These are phyloP conservation scores for Pionites leucogaster DNA, from an alignment of 2,113 vertebrate genomes.

Conservation along the genomic window DNA sequence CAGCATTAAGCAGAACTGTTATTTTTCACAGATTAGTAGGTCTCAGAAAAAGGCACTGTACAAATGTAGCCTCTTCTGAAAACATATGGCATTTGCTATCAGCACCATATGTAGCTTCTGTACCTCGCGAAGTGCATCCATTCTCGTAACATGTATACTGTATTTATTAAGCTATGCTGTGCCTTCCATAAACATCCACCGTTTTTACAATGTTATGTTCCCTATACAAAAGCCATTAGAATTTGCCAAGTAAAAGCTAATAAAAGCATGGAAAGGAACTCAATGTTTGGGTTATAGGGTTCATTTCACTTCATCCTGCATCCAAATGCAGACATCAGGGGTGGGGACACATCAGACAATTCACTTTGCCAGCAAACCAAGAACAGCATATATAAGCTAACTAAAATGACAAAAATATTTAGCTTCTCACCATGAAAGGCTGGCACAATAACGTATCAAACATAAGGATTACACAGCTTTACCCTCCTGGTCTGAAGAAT, in stretches of 20 bases:
- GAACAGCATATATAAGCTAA: conserved; percentile 13
- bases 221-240: neutral
- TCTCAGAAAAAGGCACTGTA: conserved; percentile 34
- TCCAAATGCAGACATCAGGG: conserved; percentile 42
- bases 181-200: conserved; percentile 43
- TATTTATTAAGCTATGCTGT: conserved; percentile 53
- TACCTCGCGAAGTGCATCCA: conserved; percentile 33
- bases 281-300: conserved; percentile 17
- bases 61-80: conserved; percentile 39
- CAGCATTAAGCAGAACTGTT: conserved; percentile 26
- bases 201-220: neutral
- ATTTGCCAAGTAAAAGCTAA: conserved; percentile 50
- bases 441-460: conserved; percentile 30
- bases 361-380: conserved; percentile 7
- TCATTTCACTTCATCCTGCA: conserved; percentile 45
- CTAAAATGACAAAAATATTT: conserved; percentile 60
- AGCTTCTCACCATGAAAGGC: conserved; percentile 33
- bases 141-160: neutral
- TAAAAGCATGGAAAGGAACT: conserved; percentile 14
- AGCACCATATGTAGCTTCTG: conserved; percentile 63
- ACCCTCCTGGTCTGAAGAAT: neutral
- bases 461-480: conserved; percentile 29
- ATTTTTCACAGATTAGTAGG: conserved; percentile 50
- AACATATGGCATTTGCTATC: conserved; percentile 58
- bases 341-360: conserved; percentile 35